Percentiles rank a stretch among this genome's conserved stretches.
Conservation (phyloP, 2,888 invertebrate genomes). For the Agonum fuliginosum region DNA sequence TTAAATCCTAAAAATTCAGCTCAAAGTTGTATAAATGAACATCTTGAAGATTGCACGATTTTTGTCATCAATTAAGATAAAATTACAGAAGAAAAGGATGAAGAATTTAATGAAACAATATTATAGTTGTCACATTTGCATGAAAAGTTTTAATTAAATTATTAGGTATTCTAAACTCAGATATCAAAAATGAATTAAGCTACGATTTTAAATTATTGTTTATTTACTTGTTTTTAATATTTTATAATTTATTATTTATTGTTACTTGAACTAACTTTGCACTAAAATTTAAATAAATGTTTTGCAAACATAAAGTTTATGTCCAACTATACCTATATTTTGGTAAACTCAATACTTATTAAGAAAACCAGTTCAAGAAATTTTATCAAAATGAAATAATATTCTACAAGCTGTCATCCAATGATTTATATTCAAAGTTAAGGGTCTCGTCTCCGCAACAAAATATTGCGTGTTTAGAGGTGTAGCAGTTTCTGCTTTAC, state of each 20-base stretch:
- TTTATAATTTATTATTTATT: conserved; percentile 16
- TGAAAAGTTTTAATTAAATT: conserved; percentile 73
- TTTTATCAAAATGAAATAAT: no score
- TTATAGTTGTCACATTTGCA: conserved; percentile 79
- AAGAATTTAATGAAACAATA: conserved; percentile 67
- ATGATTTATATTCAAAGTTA: no score
- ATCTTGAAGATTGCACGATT: conserved; percentile 71
- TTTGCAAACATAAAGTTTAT: no score
- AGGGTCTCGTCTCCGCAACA: no score
- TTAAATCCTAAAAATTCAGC: conserved; percentile 67
- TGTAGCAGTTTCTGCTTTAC: no score
- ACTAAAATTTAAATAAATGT: conserved; percentile 15
- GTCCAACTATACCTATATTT: no score
- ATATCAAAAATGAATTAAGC: conserved; percentile 41
- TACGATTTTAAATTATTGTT: neutral
- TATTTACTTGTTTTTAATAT: conserved; percentile 11
- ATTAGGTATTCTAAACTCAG: conserved; percentile 74
- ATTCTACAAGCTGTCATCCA: no score
- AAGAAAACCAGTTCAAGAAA: no score
- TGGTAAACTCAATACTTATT: no score
- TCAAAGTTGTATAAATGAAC: conserved; percentile 69
- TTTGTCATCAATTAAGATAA: conserved; percentile 69
- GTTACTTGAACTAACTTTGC: neutral
- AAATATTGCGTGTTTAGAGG: no score
- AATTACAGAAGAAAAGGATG: conserved; percentile 59